phyloP scores from a whole-genome alignment of 1,140 invertebrate species.

The Aphaenogaster rudis region DNA sequence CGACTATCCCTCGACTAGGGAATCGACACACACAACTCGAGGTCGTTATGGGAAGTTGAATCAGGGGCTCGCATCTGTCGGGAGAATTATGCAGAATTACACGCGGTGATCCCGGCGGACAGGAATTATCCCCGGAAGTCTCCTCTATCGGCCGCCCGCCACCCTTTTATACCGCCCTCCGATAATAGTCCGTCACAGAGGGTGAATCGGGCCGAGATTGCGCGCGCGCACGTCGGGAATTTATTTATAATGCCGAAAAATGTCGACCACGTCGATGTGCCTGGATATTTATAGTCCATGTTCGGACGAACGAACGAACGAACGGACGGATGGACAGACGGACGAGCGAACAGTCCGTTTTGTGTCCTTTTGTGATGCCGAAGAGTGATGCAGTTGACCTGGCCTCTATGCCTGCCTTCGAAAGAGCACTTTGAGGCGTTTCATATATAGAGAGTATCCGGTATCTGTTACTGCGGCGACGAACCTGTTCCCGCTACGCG shows the following conservation, averaged over 20 bases:
- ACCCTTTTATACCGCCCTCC: not conserved
- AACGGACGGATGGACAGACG: slow-evolving; percentile 37
- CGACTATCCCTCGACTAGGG: not conserved
- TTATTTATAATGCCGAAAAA: slow-evolving; percentile 70
- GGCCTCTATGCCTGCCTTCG: slow-evolving; percentile 55
- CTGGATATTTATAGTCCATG: slow-evolving; percentile 64
- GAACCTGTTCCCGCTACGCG: not conserved
- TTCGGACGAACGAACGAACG: slow-evolving; percentile 22
- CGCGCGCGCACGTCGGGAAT: slow-evolving; percentile 6
- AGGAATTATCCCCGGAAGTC: slow-evolving; percentile 22
- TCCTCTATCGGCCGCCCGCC: not conserved
- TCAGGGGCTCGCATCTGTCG: slow-evolving; percentile 8
- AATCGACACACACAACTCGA: not conserved
- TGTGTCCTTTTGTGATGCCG: slow-evolving; percentile 61
- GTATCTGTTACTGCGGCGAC: slow-evolving; percentile 35
- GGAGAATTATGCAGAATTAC: slow-evolving; percentile 52
- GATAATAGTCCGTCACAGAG: slow-evolving; percentile 14
- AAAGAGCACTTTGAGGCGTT: slow-evolving; percentile 74
- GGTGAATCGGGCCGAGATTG: not conserved
- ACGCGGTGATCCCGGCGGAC: not conserved
- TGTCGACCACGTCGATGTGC: not conserved
- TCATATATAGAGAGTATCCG: slow-evolving; percentile 62
- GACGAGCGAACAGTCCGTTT: slow-evolving; percentile 48
- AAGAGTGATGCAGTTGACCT: slow-evolving; percentile 69
- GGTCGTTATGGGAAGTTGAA: slow-evolving; percentile 11